Percentiles rank a stretch among this genome's conserved stretches.
Conservation (phyloP, 2,888 invertebrate genomes). For the Caenorhabditis becei region DNA sequence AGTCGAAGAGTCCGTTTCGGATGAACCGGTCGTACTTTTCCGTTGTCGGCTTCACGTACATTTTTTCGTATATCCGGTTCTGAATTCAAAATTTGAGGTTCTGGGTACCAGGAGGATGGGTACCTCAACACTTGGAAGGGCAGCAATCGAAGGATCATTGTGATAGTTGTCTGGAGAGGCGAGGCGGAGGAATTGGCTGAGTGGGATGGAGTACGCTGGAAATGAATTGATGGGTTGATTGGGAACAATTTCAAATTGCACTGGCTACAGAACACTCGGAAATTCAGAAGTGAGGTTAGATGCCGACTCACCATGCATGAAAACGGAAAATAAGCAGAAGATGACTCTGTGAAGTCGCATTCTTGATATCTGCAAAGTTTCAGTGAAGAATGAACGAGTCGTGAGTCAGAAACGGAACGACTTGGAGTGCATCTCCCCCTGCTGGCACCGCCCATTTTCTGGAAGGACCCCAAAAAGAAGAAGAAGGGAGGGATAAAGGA, state of each 20-base stretch:
- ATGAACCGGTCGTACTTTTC: constrained; percentile 51
- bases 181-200: constrained; percentile 36
- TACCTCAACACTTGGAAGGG: constrained; percentile 39
- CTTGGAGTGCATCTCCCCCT: constrained; percentile 2
- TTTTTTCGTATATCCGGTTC: constrained; percentile 43
- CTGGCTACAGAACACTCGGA: not conserved
- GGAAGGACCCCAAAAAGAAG: not conserved
- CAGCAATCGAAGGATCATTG: constrained; percentile 53
- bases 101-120: not conserved
- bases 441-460: constrained; percentile 27
- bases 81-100: too few species aligned
- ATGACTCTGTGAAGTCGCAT: constrained; percentile 44
- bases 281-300: too few species aligned
- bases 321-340: constrained; percentile 25
- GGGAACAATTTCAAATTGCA: too few species aligned
- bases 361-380: not conserved
- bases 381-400: not conserved
- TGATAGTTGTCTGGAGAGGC: constrained; percentile 44
- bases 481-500: not conserved
- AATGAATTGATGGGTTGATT: not conserved
- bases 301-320: constrained; percentile 36
- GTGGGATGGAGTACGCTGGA: constrained; percentile 34
- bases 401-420: constrained; percentile 13
- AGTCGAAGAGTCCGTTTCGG: constrained; percentile 49
- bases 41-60: constrained; percentile 33